phyloP scores from a whole-genome alignment of 2,113 vertebrate species.

The Synchiropus splendidus region DNA sequence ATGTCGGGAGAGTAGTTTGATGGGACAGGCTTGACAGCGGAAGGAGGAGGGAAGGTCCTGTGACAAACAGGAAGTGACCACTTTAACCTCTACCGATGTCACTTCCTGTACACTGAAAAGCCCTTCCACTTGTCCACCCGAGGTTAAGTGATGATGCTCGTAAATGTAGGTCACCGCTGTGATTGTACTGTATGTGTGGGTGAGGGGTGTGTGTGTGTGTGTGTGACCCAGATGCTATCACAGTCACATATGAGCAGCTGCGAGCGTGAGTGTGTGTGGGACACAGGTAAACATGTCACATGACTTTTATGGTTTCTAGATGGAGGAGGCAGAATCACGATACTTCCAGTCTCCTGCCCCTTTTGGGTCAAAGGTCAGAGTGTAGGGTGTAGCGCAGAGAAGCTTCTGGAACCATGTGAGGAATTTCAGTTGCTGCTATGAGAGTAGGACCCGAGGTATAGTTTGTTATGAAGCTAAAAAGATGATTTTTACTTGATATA shows the following conservation, averaged over 20 bases:
- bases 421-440: too few relatives aligned
- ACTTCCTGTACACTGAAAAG: background rate
- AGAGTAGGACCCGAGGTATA: too few relatives aligned
- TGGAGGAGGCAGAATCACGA: background rate
- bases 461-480: too few relatives aligned
- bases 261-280: conserved; percentile 6
- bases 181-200: conserved; percentile 14
- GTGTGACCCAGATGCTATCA: conserved; percentile 34
- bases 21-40: conserved; percentile 1
- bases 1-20: too few relatives aligned
- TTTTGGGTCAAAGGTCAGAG: conserved; percentile 24
- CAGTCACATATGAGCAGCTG: conserved; percentile 3
- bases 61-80: conserved; percentile 56
- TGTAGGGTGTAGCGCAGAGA: too few relatives aligned
- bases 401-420: background rate
- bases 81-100: conserved; percentile 9
- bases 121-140: background rate
- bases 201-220: conserved; percentile 13
- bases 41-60: conserved; percentile 4
- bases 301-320: background rate
- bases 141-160: conserved; percentile 1
- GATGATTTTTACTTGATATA: too few relatives aligned
- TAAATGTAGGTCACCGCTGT: conserved; percentile 29
- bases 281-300: background rate
- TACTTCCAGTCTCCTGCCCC: too few relatives aligned